Evolutionary conservation across 2,113 vertebrate species (phyloP).

Genomic region (Larimichthys crocea): DNA sequence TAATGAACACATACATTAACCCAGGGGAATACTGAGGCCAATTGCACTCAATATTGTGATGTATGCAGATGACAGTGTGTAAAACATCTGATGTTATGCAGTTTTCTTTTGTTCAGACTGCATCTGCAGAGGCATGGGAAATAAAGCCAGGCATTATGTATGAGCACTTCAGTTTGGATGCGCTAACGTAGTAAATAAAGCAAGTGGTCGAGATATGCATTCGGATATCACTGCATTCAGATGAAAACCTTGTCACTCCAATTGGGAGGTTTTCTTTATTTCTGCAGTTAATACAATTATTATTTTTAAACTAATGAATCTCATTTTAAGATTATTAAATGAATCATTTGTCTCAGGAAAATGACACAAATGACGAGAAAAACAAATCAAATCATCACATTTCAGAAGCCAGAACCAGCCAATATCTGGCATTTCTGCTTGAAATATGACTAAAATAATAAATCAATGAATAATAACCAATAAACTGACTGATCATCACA

Average conservation of each 20-base stretch:
- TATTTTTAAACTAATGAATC: too few species aligned
- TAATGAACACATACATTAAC: slow-evolving; percentile 49
- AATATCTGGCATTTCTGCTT: background rate
- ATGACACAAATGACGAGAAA: background rate
- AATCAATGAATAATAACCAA: background rate
- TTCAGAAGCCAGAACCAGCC: background rate
- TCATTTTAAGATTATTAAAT: background rate
- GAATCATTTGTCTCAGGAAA: background rate
- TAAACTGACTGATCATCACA: too few species aligned
- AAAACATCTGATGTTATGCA: slow-evolving; percentile 35
- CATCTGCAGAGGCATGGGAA: slow-evolving; percentile 22
- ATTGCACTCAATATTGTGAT: slow-evolving; percentile 12
- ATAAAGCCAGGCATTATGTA: slow-evolving; percentile 52
- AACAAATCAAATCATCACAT: background rate
- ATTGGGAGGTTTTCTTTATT: background rate
- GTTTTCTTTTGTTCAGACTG: slow-evolving; percentile 16
- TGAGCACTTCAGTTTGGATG: slow-evolving; percentile 21
- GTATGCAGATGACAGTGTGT: slow-evolving; percentile 61
- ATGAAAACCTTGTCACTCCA: background rate
- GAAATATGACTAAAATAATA: background rate
- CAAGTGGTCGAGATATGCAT: background rate
- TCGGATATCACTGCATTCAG: background rate
- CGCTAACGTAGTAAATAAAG: slow-evolving; percentile 21
- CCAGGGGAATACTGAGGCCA: background rate
- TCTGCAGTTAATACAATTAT: background rate